Base-by-base conservation (phyloP, 2,888 invertebrate species). In the Coenonympha arcania region DNA sequence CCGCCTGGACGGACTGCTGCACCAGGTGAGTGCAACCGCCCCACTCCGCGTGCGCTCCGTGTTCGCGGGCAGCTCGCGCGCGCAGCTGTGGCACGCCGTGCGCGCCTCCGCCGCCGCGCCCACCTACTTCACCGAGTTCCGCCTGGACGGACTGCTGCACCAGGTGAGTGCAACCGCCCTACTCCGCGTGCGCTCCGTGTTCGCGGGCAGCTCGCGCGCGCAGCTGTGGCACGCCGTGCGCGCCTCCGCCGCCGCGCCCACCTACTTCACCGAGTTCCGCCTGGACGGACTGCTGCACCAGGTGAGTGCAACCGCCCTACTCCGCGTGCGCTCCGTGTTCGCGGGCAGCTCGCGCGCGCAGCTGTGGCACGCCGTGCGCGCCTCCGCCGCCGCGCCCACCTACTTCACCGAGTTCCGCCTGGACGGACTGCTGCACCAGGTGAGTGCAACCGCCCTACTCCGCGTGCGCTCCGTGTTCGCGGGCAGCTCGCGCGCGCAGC, bases 41-140 rank as follows among this genome's bases (percentile, higher is more conserved):
- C n/a, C n/a, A n/a, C n/a, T 89, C 70, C 87, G 90, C 48, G 88
- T 90, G 15, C 90, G 91, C 57, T 89, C 92, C 58, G 89, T 90
- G 65, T 90, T 93, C 74, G 88, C 89, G 49, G 95, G 95, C 37
- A 90, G 90, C 41, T 87, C 89, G 58, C 87, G 89, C 53, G 90
- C 92, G 57, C 82, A 84, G 58, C 79, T 95, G 50, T 96, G 95
- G 95, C 91, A 95, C 81, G 93, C 94, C n/a, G 91, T 95, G 19
- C 83, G 95, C 59, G 96, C 96, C 0, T 95, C 95, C 0, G 94
- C 95, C 34, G 96, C 96, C 34, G 96, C 96, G 3, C 97, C 96
- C 2, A 93, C 94, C 0, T 96, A 95, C 85, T 97, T 95, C 82
- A 91, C 93, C 68, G 96, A 95, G 77, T 93, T 91, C 68, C 87